These are phyloP conservation scores for Drosophila mojavensis DNA, from an alignment of 1,140 invertebrate species.

Conservation along the genomic window DNA sequence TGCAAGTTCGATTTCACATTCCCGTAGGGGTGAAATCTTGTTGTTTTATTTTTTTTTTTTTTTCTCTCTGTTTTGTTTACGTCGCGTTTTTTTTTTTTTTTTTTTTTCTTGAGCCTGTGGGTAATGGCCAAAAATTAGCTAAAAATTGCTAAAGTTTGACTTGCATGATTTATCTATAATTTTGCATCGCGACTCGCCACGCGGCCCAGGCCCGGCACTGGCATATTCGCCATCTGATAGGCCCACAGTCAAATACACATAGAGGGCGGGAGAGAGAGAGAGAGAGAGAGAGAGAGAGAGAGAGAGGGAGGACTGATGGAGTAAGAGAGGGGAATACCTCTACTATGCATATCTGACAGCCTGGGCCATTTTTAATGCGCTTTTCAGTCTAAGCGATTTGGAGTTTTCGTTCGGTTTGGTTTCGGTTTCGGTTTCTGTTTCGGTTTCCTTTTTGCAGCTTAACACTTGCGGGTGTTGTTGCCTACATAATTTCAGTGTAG, in stretches of 20 bases:
- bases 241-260: conserved; percentile 63
- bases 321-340: background rate
- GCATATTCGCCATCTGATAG: conserved; percentile 75
- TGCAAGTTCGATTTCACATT: conserved; percentile 79
- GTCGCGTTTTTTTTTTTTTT: conserved; percentile 48
- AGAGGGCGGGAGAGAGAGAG: conserved; percentile 41
- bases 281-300: conserved; percentile 5
- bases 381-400: conserved; percentile 59
- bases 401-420: conserved; percentile 11
- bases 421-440: conserved; percentile 34
- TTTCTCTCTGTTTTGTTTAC: conserved; percentile 29
- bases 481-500: conserved; percentile 67
- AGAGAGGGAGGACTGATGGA: background rate
- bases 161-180: conserved; percentile 83
- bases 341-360: conserved; percentile 53
- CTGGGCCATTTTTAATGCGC: conserved; percentile 75
- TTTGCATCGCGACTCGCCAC: conserved; percentile 73
- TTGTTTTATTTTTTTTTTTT: conserved; percentile 24
- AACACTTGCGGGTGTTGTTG: conserved; percentile 81
- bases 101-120: conserved; percentile 50
- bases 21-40: conserved; percentile 80
- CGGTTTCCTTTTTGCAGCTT: conserved; percentile 71
- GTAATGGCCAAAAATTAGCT: conserved; percentile 82
- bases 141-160: conserved; percentile 82
- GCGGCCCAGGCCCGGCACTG: conserved; percentile 39